Conservation (phyloP, 2,888 invertebrate genomes). For the Xanthia icteritia region DNA sequence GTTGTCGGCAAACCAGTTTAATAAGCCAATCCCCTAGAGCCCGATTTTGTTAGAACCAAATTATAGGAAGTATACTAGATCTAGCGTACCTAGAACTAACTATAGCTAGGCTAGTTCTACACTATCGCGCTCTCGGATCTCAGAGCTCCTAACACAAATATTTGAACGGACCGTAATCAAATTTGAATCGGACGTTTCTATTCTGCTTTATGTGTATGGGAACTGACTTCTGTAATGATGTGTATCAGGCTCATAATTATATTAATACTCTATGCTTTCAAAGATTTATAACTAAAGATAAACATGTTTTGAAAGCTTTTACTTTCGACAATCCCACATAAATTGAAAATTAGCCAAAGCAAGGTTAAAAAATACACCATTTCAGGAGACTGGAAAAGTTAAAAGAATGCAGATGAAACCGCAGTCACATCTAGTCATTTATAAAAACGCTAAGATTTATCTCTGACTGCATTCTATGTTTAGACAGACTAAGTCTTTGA, state of each 20-base stretch:
- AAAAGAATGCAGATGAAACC: neutral
- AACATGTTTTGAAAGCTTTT: neutral
- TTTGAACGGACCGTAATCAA: constrained; percentile 58
- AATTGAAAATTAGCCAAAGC: neutral
- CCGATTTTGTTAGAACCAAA: constrained; percentile 77
- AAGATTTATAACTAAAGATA: constrained; percentile 6
- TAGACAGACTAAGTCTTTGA: constrained; percentile 34
- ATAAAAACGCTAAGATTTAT: constrained; percentile 31
- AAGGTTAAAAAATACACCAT: neutral
- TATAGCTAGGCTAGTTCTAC: constrained; percentile 44
- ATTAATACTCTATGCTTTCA: constrained; percentile 7
- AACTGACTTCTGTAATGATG: constrained; percentile 42
- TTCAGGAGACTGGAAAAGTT: neutral
- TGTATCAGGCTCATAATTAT: constrained; percentile 37
- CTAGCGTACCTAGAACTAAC: constrained; percentile 42
- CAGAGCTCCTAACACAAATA: constrained; percentile 58
- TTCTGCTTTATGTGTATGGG: constrained; percentile 37
- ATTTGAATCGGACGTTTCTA: constrained; percentile 54
- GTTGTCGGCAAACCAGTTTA: constrained; percentile 74
- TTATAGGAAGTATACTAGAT: constrained; percentile 76
- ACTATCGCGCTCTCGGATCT: constrained; percentile 46
- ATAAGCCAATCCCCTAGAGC: constrained; percentile 73
- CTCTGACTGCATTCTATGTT: constrained; percentile 38
- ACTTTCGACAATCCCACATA: neutral
- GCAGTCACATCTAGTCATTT: constrained; percentile 33